Percentiles rank a stretch among this genome's conserved stretches.
Evolutionary conservation across 2,797 vertebrate species (phyloP).

Genomic region (Sebastes goodei): DNA sequence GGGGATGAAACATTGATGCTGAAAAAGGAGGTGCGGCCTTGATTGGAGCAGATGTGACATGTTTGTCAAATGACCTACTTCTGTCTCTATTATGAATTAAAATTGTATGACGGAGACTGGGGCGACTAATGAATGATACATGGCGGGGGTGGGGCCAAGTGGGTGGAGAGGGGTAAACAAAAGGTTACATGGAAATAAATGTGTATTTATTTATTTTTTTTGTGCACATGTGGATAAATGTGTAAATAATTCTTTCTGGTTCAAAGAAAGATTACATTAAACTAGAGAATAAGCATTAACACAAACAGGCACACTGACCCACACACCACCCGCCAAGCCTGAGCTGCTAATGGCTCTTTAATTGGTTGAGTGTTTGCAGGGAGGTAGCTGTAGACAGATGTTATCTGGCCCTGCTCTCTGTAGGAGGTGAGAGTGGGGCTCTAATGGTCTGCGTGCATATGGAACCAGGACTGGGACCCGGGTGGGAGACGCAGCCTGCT

Average conservation of each 20-base stretch:
- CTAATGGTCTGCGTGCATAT: constrained; percentile 61
- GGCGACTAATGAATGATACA: constrained; percentile 80
- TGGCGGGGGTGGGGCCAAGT: constrained; percentile 55
- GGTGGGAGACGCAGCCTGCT: constrained; percentile 52
- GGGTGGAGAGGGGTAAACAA: constrained; percentile 42
- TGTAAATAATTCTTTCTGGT: constrained; percentile 6
- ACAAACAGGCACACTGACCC: constrained; percentile 53
- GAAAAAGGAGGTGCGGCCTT: constrained; percentile 65
- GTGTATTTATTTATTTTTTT: neutral
- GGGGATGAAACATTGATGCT: constrained; percentile 71
- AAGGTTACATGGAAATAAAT: constrained; percentile 45
- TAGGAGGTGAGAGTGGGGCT: constrained; percentile 60
- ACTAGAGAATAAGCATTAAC: constrained; percentile 39
- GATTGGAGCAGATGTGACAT: constrained; percentile 84
- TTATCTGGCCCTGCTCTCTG: constrained; percentile 58
- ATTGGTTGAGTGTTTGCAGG: constrained; percentile 72
- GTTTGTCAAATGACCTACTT: constrained; percentile 87
- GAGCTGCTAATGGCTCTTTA: constrained; percentile 71
- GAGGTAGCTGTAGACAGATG: constrained; percentile 71
- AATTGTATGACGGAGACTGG: constrained; percentile 82
- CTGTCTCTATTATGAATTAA: constrained; percentile 85
- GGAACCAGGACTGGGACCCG: constrained; percentile 49
- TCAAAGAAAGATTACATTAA: constrained; percentile 13
- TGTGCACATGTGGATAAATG: neutral
- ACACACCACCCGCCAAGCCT: constrained; percentile 39